Conservation (phyloP, 1,140 invertebrate species). For the Cotesia typhae region DNA sequence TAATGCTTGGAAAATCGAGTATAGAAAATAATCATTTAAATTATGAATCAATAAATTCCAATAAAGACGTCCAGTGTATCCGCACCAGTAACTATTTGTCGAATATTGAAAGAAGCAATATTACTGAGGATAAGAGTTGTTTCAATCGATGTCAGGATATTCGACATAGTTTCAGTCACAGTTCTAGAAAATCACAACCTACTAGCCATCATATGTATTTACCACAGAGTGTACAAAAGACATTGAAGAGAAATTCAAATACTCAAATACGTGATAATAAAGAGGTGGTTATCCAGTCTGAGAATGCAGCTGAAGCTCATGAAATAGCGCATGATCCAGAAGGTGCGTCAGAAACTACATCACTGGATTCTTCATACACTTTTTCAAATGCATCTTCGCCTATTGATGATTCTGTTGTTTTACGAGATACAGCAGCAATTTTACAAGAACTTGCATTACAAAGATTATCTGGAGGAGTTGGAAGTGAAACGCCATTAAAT, state of each 20-base stretch:
- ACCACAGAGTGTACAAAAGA: conserved; percentile 39
- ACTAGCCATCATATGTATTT: conserved; percentile 43
- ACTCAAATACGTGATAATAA: conserved; percentile 44
- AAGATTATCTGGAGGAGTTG: conserved; percentile 54
- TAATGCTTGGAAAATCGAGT: conserved; percentile 33
- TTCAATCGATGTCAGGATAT: conserved; percentile 10
- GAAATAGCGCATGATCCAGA: conserved; percentile 59
- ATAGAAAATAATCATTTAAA: conserved; percentile 42
- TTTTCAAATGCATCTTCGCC: conserved; percentile 56
- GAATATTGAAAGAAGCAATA: conserved; percentile 13
- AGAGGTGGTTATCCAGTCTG: conserved; percentile 55
- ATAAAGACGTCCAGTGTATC: conserved; percentile 30
- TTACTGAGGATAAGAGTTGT: conserved; percentile 4
- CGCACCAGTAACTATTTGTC: conserved; percentile 12
- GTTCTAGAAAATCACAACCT: conserved; percentile 48
- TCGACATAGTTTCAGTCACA: conserved; percentile 47
- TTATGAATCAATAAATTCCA: conserved; percentile 28
- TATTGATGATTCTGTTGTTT: conserved; percentile 52
- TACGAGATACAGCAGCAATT: conserved; percentile 59
- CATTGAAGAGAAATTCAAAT: conserved; percentile 43
- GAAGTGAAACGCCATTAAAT: conserved; percentile 39
- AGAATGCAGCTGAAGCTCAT: conserved; percentile 57
- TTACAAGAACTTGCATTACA: conserved; percentile 60
- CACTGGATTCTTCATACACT: conserved; percentile 49
- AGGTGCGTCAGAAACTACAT: conserved; percentile 52